Base-by-base conservation (phyloP, 2,797 vertebrate species). In the Diceros bicornis region DNA sequence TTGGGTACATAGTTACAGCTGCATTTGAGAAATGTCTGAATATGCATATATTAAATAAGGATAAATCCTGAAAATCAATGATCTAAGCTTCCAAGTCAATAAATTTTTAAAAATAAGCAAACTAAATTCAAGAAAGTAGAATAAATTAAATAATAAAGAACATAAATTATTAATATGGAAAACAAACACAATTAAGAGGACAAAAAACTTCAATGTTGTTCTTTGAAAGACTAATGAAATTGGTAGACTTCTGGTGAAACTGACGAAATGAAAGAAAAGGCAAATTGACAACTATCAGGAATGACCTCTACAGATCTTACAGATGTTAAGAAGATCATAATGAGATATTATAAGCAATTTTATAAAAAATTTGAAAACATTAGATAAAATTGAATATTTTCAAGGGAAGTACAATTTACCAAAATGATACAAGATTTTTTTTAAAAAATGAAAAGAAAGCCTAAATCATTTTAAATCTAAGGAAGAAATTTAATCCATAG, bases 141-240 rank as follows among this genome's bases (percentile, higher is more conserved):
- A 61, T n/a, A 57, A 90, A 69, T 32, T 18, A 69, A 89, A 81
- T 64, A 82, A 72, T 52, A 75, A 89, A 96, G 47, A 87, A 61
- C 23, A 87, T 25, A 82, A 57, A 89, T 64, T 57, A 82, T 32
- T 59, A 72, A 72, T 29, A 69, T 32, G 52, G 23, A 66, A 96
- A 87, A 34, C 52, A 87, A 34, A 41, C 47, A 66, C 6, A 89
- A 57, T 23, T 59, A 6, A n/a, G 64, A 83, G 25, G 41, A 81
- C 77, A 21, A 62, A 50, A 71, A 86, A 74, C 18, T 29, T 37
- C 87, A 92, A 69, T 34, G 82, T 0, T 79, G 37, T 59, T 74
- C 87, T 68, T 81, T 72, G 57, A 82, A 81, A 83, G 75, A 77
- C 21, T 88, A 83, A 64, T n/a, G 69, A 96, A 78, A 83, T 37